Base-by-base conservation (phyloP, 2,888 invertebrate genomes). In the Phalera bucephala region DNA sequence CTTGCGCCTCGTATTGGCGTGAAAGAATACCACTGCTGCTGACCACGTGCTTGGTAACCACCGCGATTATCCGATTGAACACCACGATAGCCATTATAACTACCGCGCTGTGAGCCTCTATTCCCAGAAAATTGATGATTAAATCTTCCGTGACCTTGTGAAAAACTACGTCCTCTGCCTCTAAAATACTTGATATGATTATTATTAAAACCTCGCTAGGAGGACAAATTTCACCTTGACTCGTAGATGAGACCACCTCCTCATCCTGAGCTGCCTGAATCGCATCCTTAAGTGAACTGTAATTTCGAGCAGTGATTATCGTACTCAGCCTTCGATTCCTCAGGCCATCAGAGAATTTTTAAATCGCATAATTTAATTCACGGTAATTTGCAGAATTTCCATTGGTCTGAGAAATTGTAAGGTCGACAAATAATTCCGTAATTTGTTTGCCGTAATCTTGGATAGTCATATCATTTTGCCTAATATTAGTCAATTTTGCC, bases 361-460 rank as follows among this genome's bases (percentile, higher is more conserved):
- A n/a, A n/a, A n/a, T n/a, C n/a, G n/a, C n/a, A n/a, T n/a, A n/a
- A n/a, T 31, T 21, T 6, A 30, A 19, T 3, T 9, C 1, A 10
- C 10, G 15, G 7, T 17, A 30, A 19, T 6, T 19, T 1, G 17
- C 30, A 7, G 20, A 11, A 17, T 36, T 25, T 2, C 35, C 35
- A 4, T 33, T 8, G 21, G 33, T 20, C 21, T 33, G 33, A 3
- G 33, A 11, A 21, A 33, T 33, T 20, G 19, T 36, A 3, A 34
- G 29, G 14, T 33, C 29, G 6, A 34, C 29, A 11, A 34, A 34
- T n/a, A 34, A 12, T 23, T 34, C 29, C 3, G 22, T 15, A 17
- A 34, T 29, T 23, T 25, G 6, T 8, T 35, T 25, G 2, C 35
- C 35, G 4, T 30, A 35, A n/a, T 35, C 25, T 1, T 8, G 11